Evolutionary conservation across 2,888 invertebrate genomes (phyloP).

Genomic region (Drosophila antonietae): DNA sequence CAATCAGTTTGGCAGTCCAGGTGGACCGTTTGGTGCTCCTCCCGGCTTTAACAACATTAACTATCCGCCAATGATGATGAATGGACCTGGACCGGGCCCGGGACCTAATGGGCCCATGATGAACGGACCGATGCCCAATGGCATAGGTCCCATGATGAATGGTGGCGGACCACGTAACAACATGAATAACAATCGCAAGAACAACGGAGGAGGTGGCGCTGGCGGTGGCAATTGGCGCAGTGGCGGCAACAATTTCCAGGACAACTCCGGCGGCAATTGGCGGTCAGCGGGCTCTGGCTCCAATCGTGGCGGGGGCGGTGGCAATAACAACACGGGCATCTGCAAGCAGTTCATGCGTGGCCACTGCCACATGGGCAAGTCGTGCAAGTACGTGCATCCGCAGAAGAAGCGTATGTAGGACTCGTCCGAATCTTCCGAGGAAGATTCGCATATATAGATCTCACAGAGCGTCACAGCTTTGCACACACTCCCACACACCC

Average conservation of each 20-base stretch:
- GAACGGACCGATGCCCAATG: constrained; percentile 60
- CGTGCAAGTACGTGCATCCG: constrained; percentile 93
- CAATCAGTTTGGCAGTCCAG: constrained; percentile 64
- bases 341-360: constrained; percentile 93
- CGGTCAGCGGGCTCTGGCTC: constrained; percentile 86
- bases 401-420: constrained; percentile 83
- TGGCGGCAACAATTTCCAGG: constrained; percentile 82
- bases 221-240: constrained; percentile 82
- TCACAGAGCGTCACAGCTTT: constrained; percentile 38
- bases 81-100: constrained; percentile 48
- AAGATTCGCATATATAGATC: constrained; percentile 72
- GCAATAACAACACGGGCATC: constrained; percentile 84
- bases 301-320: constrained; percentile 79
- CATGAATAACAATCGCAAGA: constrained; percentile 67
- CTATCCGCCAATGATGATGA: constrained; percentile 75
- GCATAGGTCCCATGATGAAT: constrained; percentile 45
- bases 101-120: constrained; percentile 50
- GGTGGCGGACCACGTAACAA: constrained; percentile 75
- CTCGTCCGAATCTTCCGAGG: constrained; percentile 68
- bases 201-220: constrained; percentile 35
- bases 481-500: constrained; percentile 1
- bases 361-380: constrained; percentile 92
- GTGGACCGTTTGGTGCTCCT: constrained; percentile 56
- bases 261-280: constrained; percentile 85
- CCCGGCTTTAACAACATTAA: constrained; percentile 66